Evolutionary conservation across 2,888 invertebrate genomes (phyloP).

Genomic region (Pegoplata infirma): DNA sequence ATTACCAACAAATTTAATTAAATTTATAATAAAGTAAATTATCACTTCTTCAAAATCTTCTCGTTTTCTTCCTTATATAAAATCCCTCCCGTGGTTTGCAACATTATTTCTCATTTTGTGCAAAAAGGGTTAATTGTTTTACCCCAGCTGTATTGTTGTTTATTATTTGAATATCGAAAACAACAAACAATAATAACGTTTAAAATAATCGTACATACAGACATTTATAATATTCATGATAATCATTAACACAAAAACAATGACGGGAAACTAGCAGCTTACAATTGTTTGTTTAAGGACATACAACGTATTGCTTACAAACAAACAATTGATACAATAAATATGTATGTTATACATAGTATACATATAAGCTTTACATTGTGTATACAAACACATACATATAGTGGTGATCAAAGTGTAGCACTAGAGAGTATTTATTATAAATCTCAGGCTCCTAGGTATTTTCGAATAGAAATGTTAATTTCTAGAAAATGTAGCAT

Average conservation of each 20-base stretch:
- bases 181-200: not conserved
- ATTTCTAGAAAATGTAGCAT: too few relatives aligned
- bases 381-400: not conserved
- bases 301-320: too few relatives aligned
- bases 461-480: too few relatives aligned
- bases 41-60: not conserved
- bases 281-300: constrained; percentile 16
- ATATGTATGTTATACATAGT: not conserved
- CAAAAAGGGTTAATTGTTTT: not conserved
- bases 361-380: not conserved
- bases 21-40: not conserved
- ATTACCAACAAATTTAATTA: not conserved
- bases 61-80: not conserved
- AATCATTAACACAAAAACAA: constrained; percentile 4
- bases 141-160: not conserved
- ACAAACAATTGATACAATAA: not conserved
- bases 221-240: not conserved
- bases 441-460: too few relatives aligned
- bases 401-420: too few relatives aligned
- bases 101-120: not conserved
- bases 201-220: not conserved
- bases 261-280: constrained; percentile 30
- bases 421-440: too few relatives aligned
- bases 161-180: not conserved
- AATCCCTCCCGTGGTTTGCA: too few relatives aligned